Evolutionary conservation across 64 coral and sea anemone genomes (phyloP).

Genomic region (Cladopsammia gracilis): DNA sequence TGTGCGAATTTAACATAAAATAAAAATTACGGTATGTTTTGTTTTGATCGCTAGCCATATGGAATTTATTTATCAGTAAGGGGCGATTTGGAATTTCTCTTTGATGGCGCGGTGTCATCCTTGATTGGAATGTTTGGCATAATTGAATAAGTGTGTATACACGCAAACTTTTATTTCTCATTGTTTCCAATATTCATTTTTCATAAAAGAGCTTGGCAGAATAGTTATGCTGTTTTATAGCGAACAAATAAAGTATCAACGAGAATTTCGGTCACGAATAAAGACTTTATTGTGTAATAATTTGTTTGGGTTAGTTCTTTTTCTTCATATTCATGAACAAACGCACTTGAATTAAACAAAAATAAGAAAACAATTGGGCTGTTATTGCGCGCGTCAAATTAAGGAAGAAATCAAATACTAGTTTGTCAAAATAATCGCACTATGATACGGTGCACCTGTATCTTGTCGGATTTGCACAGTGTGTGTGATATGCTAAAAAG

Average conservation of each 20-base stretch:
- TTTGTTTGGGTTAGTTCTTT: slow-evolving; percentile 1
- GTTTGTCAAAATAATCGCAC: background rate
- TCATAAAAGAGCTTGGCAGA: background rate
- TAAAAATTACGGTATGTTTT: too few relatives aligned
- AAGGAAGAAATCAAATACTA: slow-evolving; percentile 47
- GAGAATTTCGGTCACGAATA: background rate
- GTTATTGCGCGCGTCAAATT: slow-evolving; percentile 6
- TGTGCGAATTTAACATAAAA: too few relatives aligned
- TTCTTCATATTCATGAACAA: background rate
- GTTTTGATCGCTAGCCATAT: background rate
- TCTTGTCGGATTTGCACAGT: slow-evolving; percentile 2
- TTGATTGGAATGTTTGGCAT: slow-evolving; percentile 43
- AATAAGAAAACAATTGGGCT: background rate
- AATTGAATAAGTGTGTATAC: slow-evolving; percentile 26
- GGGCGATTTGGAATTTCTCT: slow-evolving; percentile 15
- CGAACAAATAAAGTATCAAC: background rate
- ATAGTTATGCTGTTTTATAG: background rate
- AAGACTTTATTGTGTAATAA: background rate
- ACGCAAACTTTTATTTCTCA: slow-evolving; percentile 38
- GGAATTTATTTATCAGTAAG: slow-evolving; percentile 16
- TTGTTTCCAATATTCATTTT: background rate
- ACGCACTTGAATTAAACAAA: slow-evolving; percentile 18
- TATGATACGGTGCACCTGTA: slow-evolving; percentile 29
- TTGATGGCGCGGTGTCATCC: background rate
- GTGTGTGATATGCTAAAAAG: background rate